A percentile compares a stretch with the other conserved stretches of the same genome.
These are phyloP conservation scores for Molothrus aeneus DNA, from an alignment of 2,797 vertebrate genomes.

Conservation along the genomic window DNA sequence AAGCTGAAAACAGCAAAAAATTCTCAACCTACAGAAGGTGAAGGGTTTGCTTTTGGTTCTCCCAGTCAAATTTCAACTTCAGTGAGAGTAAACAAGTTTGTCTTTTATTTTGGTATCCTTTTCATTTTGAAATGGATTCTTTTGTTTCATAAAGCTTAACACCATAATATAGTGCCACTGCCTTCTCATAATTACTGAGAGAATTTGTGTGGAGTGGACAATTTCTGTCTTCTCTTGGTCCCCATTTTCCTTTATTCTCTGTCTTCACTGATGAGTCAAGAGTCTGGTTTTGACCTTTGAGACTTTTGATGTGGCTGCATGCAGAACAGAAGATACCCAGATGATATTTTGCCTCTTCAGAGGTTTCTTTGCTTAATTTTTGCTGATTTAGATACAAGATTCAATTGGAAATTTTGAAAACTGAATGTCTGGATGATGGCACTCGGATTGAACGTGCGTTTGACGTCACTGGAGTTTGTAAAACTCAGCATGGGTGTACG, in stretches of 20 bases:
- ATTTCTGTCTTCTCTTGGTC: background rate
- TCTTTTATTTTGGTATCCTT: background rate
- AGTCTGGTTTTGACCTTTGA: background rate
- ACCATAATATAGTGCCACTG: background rate
- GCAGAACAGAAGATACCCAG: background rate
- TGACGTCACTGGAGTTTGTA: background rate
- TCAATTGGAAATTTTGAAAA: background rate
- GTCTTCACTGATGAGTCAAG: background rate
- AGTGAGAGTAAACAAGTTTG: background rate
- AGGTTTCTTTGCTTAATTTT: background rate
- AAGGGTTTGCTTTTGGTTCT: background rate
- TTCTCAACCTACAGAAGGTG: accelerated
- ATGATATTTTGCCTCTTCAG: background rate
- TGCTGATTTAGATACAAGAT: background rate
- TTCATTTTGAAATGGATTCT: background rate
- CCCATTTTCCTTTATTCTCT: background rate
- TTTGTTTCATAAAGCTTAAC: background rate
- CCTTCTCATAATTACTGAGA: background rate
- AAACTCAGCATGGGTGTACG: background rate
- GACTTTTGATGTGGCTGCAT: background rate
- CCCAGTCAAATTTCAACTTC: background rate
- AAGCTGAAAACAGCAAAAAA: background rate
- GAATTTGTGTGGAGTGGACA: background rate
- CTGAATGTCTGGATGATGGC: accelerated
- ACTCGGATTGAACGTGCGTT: accelerated